phyloP scores from a whole-genome alignment of 1,140 invertebrate genomes.

The Lethrus apterus region DNA sequence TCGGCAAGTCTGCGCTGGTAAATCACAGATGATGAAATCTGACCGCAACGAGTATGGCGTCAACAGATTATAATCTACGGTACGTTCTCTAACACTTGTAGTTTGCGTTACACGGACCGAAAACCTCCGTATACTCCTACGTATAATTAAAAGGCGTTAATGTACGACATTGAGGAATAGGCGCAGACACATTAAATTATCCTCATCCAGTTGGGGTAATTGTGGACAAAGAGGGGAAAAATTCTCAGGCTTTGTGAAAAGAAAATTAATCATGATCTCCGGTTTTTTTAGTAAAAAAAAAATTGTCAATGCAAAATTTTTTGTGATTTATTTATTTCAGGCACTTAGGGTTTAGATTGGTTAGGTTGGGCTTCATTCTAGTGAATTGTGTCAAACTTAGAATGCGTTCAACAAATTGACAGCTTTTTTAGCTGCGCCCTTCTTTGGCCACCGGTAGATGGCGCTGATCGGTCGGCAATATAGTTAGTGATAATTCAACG shows the following conservation, averaged over 20 bases:
- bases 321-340: too few species aligned
- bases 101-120: not conserved
- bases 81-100: conserved; percentile 1
- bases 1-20: not conserved
- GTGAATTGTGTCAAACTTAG: too few species aligned
- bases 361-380: too few species aligned
- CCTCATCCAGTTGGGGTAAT: not conserved
- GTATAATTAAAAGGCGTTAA: too few species aligned
- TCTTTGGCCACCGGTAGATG: too few species aligned
- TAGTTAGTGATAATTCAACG: too few species aligned
- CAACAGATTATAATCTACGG: conserved; percentile 7
- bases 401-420: too few species aligned
- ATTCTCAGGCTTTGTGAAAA: conserved; percentile 1
- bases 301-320: too few species aligned
- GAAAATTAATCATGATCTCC: not conserved
- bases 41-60: conserved; percentile 10
- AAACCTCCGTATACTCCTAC: not conserved
- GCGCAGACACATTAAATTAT: not conserved
- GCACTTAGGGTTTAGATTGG: too few species aligned
- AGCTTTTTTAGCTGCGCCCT: too few species aligned
- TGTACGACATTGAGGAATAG: not conserved
- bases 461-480: too few species aligned
- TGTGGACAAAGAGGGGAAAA: not conserved
- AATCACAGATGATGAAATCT: conserved; percentile 13
- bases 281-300: too few species aligned